Evolutionary conservation across 2,113 vertebrate species (phyloP), one percentile per base, ranked within the genome.

Genomic region (Atrichornis clamosus): DNA sequence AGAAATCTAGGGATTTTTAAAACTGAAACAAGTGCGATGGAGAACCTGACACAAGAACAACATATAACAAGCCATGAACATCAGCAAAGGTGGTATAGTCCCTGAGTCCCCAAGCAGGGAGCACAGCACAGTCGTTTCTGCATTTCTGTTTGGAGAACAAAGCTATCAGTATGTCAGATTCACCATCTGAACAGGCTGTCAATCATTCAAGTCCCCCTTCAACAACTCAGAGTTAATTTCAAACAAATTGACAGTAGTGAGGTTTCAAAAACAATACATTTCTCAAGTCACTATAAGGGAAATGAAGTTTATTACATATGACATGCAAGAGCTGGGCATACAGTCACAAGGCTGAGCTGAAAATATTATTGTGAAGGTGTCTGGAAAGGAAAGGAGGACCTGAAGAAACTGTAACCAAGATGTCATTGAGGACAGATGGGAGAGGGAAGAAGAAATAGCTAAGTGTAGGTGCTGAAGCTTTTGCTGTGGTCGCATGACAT

Each of bases 151-250:
- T 69, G 47, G 72, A 80, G 83, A 97, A 88, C 90, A 97, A 94
- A 88, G 85, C 75, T 42, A 53, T 39, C 30, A 19, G 64, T 23
- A 39, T 12, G 15, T 85, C 77, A 89, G 75, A 65, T 76, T 83
- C 83, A 93, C 65, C 87, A 86, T 60, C 75, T 67, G 80, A 92
- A 88, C 33, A 89, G 42, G 30, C 68, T 95, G 94, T 84, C 50
- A 0, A 70, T 95, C 90, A 93, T 17, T 81, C 82, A 88, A 47
- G 75, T 83, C 75, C 37, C 65, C 75, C 55, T 90, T 74, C 93
- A 88, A 92, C 63, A 90, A 80, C 76, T 96, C 87, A 37, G 30
- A 88, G 68, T 84, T 94, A 90, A 89, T 95, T 88, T 95, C 92
- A 88, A 95, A 85, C 74, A 85, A 74, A 58, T 58, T 95, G 88